A percentile compares a stretch with the other conserved stretches of the same genome.
phyloP scores from a whole-genome alignment of 2,797 vertebrate genomes.

The Schizopygopsis malacanthus region DNA sequence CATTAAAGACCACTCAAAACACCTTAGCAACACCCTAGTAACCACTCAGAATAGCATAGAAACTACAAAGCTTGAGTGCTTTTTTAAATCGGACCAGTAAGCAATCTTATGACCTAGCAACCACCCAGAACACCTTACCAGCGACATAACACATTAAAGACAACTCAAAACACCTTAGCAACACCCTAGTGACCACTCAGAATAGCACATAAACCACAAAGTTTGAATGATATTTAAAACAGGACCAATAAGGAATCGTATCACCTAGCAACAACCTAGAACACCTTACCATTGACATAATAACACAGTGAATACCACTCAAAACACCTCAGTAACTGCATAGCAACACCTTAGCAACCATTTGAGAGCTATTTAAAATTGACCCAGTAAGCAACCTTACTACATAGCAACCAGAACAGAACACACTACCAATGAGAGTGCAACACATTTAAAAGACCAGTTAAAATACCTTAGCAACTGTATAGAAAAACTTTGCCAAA shows the following conservation, averaged over 20 bases:
- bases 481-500: neutral
- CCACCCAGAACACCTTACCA: accelerated
- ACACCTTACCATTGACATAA: neutral
- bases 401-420: neutral
- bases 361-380: neutral
- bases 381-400: neutral
- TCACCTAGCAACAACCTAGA: neutral
- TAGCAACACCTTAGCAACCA: neutral
- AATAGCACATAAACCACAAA: neutral
- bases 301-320: neutral
- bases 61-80: neutral
- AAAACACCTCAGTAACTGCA: neutral
- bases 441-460: too few species aligned
- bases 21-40: neutral
- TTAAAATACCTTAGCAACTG: neutral
- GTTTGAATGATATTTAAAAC: neutral
- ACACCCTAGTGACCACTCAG: neutral
- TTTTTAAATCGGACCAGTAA: neutral
- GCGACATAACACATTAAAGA: accelerated
- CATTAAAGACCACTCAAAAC: neutral
- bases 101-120: accelerated
- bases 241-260: neutral
- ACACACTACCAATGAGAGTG: neutral
- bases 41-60: neutral
- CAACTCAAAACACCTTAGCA: neutral